Evolutionary conservation across 2,888 invertebrate species (phyloP), one percentile per base, ranked within the genome.

Genomic region (Molorchus minor): DNA sequence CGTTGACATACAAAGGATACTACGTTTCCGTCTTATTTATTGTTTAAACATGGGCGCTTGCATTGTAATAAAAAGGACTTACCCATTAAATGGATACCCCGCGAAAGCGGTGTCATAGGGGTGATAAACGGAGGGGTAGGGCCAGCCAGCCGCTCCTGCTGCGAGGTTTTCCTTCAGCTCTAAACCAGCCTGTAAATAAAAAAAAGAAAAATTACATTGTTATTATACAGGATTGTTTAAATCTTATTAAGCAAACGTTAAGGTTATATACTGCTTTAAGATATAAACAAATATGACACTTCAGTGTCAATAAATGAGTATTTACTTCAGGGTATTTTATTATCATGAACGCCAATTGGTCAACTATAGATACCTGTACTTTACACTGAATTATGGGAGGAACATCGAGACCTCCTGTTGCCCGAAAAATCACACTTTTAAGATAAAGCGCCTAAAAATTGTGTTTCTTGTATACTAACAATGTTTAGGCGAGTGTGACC

Each of bases 51-150:
- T 58, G 56, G 61, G 58, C 59, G 54, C 61, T 64, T 47, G 56
- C 44, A 56, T 40, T 62, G 56, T 55, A 60, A 58, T 51, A 45
- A 61, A 61, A 45, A 47, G 54, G 62, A 86, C 94, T 94, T 84
- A 95, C 95, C 94, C 94, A 83, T 94, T 94, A 84, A 96, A 96
- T 68, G 95, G 94, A 84, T 96, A 96, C 73, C 93, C 93, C 62
- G 93, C 93, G 79, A 96, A 93, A 59, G 94, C 92, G 61, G 94
- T 91, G 77, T 96, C 96, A 82, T 96, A 96, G 49, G 95, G 94
- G 82, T 96, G 95, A 82, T 95, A 95, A 67, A 94, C 92, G 38
- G 93, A 89, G 56, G 94, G 92, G 82, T 94, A 94, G 69, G 93
- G 93, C 94, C 94, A 94, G 58, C 90, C 88, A 58, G 93, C 90